Evolutionary conservation across 1,140 invertebrate species (phyloP), one percentile per base, ranked within the genome.

Genomic region (Trypoxylus dichotomus): DNA sequence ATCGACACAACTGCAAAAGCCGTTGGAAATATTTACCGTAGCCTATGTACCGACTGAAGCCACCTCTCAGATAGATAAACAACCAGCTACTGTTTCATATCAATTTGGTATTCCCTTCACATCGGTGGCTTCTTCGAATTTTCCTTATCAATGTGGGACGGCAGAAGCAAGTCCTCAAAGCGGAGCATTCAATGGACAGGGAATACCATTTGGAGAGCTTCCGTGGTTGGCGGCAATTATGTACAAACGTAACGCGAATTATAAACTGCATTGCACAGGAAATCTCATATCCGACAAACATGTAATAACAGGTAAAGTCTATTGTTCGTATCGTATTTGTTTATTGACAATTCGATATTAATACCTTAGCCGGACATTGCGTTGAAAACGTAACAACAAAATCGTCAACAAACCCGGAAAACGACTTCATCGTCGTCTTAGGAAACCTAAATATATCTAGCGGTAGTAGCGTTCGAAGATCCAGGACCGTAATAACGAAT

Each of bases 401-500:
- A 13, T 47, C 83, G 1, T 76, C 85, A 1, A 83, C 85, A 5
- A 19, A 41, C 72, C 13, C 32, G 32, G n/a, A n/a, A 37, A 8
- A 42, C 19, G 37, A 74, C n/a, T 43, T 74, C 29, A 3, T 74
- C 37, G 21, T 74, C 15, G 27, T 74, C 76, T 81, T 8, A 83
- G 89, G 89, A 0, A 87, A 86, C 2, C 87, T 84, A 80, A 86
- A 88, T 54, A 81, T 88, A 3, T 15, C 15, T 54, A 54, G 6
- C 0, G 47, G 19, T 19, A 77, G 86, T 43, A 85, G 80, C 0
- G 83, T 87, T 15, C 82, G 1, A 80, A 85, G 27, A 84, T 85
- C 1, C 63, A 86, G 0, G 78, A 83, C 0, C 10, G 24, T 68
- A 29, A 83, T 54, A 85, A 87, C 68, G 15, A 78, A 78, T 83